Base-by-base conservation (phyloP, 1,140 invertebrate species). In the Drosophila repletoides region DNA sequence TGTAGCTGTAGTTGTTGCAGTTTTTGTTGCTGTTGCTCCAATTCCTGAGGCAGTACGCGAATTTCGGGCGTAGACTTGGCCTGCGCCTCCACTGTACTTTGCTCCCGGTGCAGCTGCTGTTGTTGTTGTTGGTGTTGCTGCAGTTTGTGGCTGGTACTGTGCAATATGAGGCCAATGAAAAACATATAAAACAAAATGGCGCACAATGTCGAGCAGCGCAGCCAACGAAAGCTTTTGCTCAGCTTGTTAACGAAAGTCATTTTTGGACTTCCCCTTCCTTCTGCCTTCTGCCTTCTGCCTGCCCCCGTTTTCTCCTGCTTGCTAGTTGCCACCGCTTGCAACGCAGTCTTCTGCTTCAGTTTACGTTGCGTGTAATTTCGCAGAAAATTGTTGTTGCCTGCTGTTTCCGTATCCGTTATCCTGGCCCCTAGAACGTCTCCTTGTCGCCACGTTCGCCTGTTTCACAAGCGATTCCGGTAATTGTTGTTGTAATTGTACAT, bases 181-280 rank as follows among this genome's bases (percentile, higher is more conserved):
- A 89, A 89, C 84, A 89, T 88, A 83, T 89, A 89, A 88, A 89
- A 89, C 69, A 89, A 77, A 83, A 89, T 89, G 72, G 88, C 88
- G 66, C 76, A 88, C 72, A 89, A 70, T 71, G 88, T 89, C 36
- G 88, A 89, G 88, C 88, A 89, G 43, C 84, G 88, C 34, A 89
- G 59, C 88, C 88, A 89, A 46, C 88, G 88, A 66, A 89, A 88
- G 72, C 86, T 89, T 77, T 89, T 89, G 76, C 79, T 88, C 75
- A 89, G 76, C 80, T 89, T 89, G 76, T 89, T 89, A 80, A 89
- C 76, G 71, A 87, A 87, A 81, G 81, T 87, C 81, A 86, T 87
- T 86, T 88, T 84, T 73, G 70, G 59, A 74, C 55, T 26, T 22
- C 58, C 58, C 58, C 31, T 59, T 43, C 28, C 26, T 17, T 28